Conservation (phyloP, 2,113 vertebrate species). For the Passer domesticus region DNA sequence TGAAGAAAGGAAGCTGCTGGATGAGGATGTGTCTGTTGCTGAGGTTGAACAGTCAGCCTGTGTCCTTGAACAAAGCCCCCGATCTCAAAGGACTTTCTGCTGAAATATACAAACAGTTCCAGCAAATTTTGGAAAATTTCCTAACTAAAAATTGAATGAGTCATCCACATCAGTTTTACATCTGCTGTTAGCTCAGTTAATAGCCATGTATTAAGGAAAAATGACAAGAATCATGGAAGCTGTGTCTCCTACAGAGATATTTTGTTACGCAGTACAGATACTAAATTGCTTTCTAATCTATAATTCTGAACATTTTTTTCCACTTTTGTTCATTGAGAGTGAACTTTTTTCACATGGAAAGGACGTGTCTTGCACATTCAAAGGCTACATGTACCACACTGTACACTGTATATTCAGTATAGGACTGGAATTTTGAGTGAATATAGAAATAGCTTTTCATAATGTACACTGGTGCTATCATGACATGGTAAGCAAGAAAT, state of each 20-base stretch:
- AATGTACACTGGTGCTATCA: background rate
- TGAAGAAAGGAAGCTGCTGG: slow-evolving; percentile 49
- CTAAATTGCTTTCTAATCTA: background rate
- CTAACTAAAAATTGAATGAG: background rate
- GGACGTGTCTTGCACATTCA: background rate
- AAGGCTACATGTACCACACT: background rate
- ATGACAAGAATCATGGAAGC: background rate
- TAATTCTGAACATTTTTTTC: background rate
- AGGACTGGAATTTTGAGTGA: background rate
- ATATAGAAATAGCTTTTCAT: background rate
- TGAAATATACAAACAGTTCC: slow-evolving; percentile 23
- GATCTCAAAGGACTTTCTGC: background rate
- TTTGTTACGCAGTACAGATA: background rate
- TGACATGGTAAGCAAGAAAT: background rate
- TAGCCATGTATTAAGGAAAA: background rate
- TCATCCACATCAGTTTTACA: background rate
- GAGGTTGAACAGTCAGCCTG: slow-evolving; percentile 38
- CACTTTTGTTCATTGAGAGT: background rate
- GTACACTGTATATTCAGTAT: background rate
- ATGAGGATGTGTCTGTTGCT: slow-evolving; percentile 38
- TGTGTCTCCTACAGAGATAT: slow-evolving; percentile 8
- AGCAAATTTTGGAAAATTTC: background rate
- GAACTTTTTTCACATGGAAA: background rate
- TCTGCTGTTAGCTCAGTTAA: slow-evolving; percentile 24
- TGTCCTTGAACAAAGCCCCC: slow-evolving; percentile 19